Evolutionary conservation across 2,113 vertebrate species (phyloP), one percentile per base, ranked within the genome.

Genomic region (Melanerpes formicivorus): DNA sequence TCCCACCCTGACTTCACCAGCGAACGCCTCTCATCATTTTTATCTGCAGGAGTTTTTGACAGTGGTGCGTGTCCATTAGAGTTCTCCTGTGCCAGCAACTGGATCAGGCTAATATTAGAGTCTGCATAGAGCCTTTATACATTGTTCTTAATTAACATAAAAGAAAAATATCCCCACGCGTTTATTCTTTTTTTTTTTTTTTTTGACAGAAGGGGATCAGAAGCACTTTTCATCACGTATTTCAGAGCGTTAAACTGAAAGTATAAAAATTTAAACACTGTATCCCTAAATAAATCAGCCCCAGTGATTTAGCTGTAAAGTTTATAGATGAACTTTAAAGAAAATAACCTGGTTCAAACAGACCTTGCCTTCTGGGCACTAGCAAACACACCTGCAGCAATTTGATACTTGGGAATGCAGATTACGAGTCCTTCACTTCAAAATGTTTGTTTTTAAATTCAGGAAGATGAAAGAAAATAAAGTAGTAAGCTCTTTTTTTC

Each of bases 361-460:
- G 93, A 93, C 93, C 87, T 94, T 94, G 94, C 91, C 88, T 95
- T 96, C 93, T 93, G 91, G 90, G 92, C 88, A 76, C 90, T 62
- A 86, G 90, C 84, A 97, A 94, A 94, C 91, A 91, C 97, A 97
- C 96, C 97, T 97, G 97, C 96, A 96, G 97, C 95, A 95, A 97
- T 94, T 17, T 92, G 96, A 97, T 96, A 97, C 95, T 81, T 82
- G 95, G 91, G 95, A 97, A 97, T 96, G 95, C 87, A 95, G 95
- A 96, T 96, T 96, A 96, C 95, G 93, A 93, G 90, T 77, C 84
- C 86, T 95, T 90, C 87, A 94, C 91, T 96, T 97, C 88, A 94
- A 95, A 94, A 94, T 90, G 90, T 95, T 96, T 97, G 95, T 88
- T 97, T 97, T 96, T 92, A 93, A 95, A 95, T 90, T 87, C 89